These are phyloP conservation scores for Sarcophaga variegata DNA, from an alignment of 2,888 invertebrate species.

Conservation along the genomic window DNA sequence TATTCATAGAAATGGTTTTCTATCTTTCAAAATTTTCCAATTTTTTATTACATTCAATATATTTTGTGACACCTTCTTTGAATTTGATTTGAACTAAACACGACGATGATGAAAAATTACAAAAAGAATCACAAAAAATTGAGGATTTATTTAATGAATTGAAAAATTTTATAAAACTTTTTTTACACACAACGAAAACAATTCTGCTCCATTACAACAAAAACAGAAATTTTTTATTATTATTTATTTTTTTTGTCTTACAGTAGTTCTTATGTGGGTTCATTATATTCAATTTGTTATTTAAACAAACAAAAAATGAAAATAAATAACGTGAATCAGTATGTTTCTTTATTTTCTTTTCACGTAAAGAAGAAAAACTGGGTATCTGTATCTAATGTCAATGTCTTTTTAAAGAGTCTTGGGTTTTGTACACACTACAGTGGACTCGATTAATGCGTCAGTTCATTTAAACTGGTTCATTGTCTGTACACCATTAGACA, in stretches of 20 bases:
- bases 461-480: constrained; percentile 52
- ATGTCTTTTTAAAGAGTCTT: constrained; percentile 6
- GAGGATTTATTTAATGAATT: constrained; percentile 10
- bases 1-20: too few relatives aligned
- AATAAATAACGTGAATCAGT: not conserved
- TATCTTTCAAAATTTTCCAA: too few relatives aligned
- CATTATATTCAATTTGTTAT: constrained; percentile 31
- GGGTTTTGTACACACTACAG: not conserved
- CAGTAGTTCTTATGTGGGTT: too few relatives aligned
- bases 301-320: not conserved
- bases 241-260: too few relatives aligned
- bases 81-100: too few relatives aligned
- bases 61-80: too few relatives aligned
- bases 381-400: constrained; percentile 31
- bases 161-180: not conserved
- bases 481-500: constrained; percentile 43
- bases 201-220: too few relatives aligned
- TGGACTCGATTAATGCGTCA: constrained; percentile 44
- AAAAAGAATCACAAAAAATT: too few relatives aligned
- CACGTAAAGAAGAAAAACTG: not conserved
- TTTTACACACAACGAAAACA: constrained; percentile 9
- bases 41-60: too few relatives aligned
- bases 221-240: too few relatives aligned
- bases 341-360: constrained; percentile 1
- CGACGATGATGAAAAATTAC: too few relatives aligned